Base-by-base conservation (phyloP, 1,140 invertebrate species). In the Drosophila lacertosa region DNA sequence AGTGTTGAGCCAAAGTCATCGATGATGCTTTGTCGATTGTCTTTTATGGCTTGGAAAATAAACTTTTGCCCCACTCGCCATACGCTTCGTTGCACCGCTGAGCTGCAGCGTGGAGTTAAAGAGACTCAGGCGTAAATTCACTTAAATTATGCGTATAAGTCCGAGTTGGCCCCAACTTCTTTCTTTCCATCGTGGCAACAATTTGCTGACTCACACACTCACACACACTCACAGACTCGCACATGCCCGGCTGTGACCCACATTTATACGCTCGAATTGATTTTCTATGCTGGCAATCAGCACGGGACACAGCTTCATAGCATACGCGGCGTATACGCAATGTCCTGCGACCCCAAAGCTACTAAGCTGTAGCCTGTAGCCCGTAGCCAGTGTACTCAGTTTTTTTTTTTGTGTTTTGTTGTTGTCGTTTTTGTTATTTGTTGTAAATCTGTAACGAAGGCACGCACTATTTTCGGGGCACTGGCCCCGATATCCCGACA, bases 41-140 rank as follows among this genome's bases (percentile, higher is more conserved):
- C 82, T 88, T 88, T 88, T 88, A 88, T 88, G 82, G 82, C 67
- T 88, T 88, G 82, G 82, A 88, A 88, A 88, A 88, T 88, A 84
- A 88, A 88, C 82, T 88, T 86, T 88, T 66, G 60, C 60, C 62
- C 76, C 57, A 29, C 26, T 59, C 29, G 57, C 73, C 54, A 53
- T 72, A 74, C 73, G 81, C 81, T 84, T 65, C 68, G 74, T 44
- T 86, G 81, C 81, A 76, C 50, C 33, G 39, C 26, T 29, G 33
- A 45, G 67, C 33, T 65, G 55, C 55, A 47, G 13, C 18, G 13
- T 11, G 11, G 32, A 58, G 73, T 74, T 80, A 77, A 77, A 86
- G 76, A 76, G 59, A 74, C 35, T 81, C 73, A 70, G 77, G 82
- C 82, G 82, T 88, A 82, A 88, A 88, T 88, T 88, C 70, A 82